Evolutionary conservation across 2,888 invertebrate species (phyloP).

Genomic region (Catocala nupta): DNA sequence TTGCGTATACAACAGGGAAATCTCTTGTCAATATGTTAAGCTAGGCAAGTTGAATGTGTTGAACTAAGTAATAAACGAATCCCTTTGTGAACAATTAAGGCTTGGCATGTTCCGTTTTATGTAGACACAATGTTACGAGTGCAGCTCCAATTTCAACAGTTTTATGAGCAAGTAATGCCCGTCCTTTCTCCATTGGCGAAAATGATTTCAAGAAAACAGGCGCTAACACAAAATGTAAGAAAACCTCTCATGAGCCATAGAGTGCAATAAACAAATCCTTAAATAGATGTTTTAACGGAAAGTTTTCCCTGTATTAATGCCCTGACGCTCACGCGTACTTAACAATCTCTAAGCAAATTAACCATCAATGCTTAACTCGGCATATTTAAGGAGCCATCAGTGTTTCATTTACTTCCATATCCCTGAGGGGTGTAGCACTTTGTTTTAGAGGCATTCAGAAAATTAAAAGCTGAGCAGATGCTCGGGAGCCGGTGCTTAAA

Average conservation of each 20-base stretch:
- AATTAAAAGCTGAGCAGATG: constrained; percentile 59
- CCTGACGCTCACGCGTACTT: constrained; percentile 53
- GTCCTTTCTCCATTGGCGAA: too few species aligned
- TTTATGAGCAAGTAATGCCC: constrained; percentile 3
- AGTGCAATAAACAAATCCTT: too few species aligned
- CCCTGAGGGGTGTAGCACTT: constrained; percentile 51
- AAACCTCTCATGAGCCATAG: too few species aligned
- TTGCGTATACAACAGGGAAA: background rate
- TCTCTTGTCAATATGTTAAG: constrained; percentile 9
- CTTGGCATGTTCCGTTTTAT: constrained; percentile 22
- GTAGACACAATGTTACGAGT: constrained; percentile 28
- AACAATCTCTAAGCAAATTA: constrained; percentile 70
- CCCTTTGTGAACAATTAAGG: constrained; percentile 7
- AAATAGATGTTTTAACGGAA: too few species aligned
- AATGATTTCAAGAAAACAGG: too few species aligned
- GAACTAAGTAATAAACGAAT: background rate
- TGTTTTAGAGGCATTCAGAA: constrained; percentile 62
- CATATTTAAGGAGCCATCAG: constrained; percentile 66
- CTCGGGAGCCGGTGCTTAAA: constrained; percentile 44
- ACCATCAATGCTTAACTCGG: constrained; percentile 63
- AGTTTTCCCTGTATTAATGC: constrained; percentile 48
- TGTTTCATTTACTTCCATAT: constrained; percentile 65
- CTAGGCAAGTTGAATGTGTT: background rate
- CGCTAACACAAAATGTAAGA: too few species aligned
- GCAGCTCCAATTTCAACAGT: background rate